Conservation (phyloP, 1,140 invertebrate species). For the Cydia strobilella region DNA sequence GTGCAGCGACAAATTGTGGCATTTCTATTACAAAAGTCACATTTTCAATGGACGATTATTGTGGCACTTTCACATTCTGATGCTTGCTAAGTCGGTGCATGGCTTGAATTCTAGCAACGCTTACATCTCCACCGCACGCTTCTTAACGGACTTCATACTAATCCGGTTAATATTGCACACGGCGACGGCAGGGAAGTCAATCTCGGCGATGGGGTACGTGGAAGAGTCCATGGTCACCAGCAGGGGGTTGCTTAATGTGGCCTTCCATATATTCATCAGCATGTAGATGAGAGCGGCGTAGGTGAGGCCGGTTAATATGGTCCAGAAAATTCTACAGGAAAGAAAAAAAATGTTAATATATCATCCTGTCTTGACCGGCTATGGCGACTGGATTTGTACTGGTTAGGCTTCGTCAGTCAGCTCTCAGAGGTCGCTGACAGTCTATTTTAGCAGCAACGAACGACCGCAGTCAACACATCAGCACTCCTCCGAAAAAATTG, state of each 20-base stretch:
- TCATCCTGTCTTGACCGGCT: too few species aligned
- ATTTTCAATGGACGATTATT: background rate
- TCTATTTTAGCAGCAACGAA: too few species aligned
- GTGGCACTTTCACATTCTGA: too few species aligned
- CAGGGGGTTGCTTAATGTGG: slow-evolving; percentile 16
- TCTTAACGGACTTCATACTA: slow-evolving; percentile 60
- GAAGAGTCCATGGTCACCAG: slow-evolving; percentile 71
- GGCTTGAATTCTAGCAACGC: slow-evolving; percentile 36
- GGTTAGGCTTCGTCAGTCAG: too few species aligned
- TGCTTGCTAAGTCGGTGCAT: too few species aligned
- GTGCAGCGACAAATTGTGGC: too few species aligned
- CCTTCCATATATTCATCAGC: slow-evolving; percentile 45
- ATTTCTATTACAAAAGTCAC: background rate
- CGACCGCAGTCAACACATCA: too few species aligned
- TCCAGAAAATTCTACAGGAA: background rate
- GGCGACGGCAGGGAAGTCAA: slow-evolving; percentile 80
- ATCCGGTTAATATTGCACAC: slow-evolving; percentile 81
- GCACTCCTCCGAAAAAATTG: too few species aligned
- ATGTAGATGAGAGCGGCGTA: slow-evolving; percentile 39
- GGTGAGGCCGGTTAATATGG: slow-evolving; percentile 35
- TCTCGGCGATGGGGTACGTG: slow-evolving; percentile 73
- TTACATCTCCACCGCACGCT: slow-evolving; percentile 63
- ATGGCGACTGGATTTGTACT: too few species aligned
- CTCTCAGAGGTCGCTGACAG: too few species aligned
- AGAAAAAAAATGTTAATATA: too few species aligned